A percentile compares a stretch with the other conserved stretches of the same genome.
These are phyloP conservation scores for Ophion ellenae DNA, from an alignment of 2,888 invertebrate species.

Conservation along the genomic window DNA sequence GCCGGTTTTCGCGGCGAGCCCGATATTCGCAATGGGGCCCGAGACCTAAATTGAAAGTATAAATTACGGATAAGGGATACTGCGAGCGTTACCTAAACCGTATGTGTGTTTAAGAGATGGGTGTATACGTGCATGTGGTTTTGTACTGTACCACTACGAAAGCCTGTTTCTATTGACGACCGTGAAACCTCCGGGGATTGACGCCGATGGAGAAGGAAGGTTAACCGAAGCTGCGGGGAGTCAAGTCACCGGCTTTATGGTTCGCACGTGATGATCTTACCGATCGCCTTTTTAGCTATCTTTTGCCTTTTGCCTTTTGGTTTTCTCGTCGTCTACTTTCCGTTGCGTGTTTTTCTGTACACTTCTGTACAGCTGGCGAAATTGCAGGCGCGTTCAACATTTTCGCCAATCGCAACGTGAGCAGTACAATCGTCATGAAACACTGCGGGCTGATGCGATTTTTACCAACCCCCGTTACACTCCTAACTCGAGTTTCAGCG, in stretches of 20 bases:
- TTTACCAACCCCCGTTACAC: background rate
- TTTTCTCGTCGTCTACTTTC: background rate
- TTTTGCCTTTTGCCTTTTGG: background rate
- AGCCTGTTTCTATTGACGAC: conserved; percentile 33
- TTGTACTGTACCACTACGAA: background rate
- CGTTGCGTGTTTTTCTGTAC: background rate
- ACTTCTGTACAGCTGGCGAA: conserved; percentile 21
- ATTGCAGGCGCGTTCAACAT: conserved; percentile 21
- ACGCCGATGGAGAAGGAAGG: conserved; percentile 24
- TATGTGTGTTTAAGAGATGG: conserved; percentile 1
- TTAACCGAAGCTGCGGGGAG: conserved; percentile 44
- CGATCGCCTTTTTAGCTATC: conserved; percentile 68
- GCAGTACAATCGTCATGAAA: background rate
- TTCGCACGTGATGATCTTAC: conserved; percentile 79
- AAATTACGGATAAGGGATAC: conserved; percentile 81
- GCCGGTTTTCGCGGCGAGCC: conserved; percentile 27
- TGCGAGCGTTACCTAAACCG: conserved; percentile 26
- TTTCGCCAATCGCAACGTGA: conserved; percentile 3
- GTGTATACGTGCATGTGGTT: conserved; percentile 8
- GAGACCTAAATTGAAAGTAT: conserved; percentile 80
- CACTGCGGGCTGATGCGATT: background rate
- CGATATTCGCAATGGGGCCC: conserved; percentile 48
- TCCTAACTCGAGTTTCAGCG: background rate
- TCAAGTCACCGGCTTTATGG: conserved; percentile 74
- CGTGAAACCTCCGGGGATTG: conserved; percentile 41